Percentiles rank a stretch among this genome's conserved stretches.
Conservation (phyloP, 2,113 vertebrate species). For the Urocolius indicus region DNA sequence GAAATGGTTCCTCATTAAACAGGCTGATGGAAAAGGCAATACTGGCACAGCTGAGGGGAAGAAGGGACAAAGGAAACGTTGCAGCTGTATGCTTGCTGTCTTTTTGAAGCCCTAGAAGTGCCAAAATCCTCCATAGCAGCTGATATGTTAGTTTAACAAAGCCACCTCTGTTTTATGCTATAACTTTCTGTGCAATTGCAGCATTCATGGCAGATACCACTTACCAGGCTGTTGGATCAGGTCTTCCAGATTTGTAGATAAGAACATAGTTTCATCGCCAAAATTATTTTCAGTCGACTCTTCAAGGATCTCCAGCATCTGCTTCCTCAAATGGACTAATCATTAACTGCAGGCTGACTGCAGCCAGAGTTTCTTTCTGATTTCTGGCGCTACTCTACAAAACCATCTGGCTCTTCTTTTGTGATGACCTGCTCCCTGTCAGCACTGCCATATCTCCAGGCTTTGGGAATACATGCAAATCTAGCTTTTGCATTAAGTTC, state of each 20-base stretch:
- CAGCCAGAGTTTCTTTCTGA: neutral
- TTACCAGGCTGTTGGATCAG: neutral
- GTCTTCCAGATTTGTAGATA: neutral
- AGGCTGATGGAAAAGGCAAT: neutral
- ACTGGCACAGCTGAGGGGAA: neutral
- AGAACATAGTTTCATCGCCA: neutral
- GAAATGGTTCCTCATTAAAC: neutral
- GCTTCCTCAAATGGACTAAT: neutral
- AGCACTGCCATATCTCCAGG: neutral
- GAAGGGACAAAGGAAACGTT: neutral
- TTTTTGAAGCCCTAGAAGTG: neutral
- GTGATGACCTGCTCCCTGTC: fast-evolving
- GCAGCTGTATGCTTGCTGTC: neutral
- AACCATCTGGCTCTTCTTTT: neutral
- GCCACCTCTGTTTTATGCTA: neutral
- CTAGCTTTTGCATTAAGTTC: neutral
- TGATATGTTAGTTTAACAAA: neutral
- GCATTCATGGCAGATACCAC: neutral
- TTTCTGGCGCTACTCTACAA: neutral
- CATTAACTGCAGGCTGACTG: neutral
- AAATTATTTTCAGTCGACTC: neutral
- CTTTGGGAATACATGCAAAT: neutral
- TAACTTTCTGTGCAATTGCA: neutral
- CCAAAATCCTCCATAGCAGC: neutral
- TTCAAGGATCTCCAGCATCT: neutral